Evolutionary conservation across 2,888 invertebrate genomes (phyloP).

Genomic region (Lepas anatifera): DNA sequence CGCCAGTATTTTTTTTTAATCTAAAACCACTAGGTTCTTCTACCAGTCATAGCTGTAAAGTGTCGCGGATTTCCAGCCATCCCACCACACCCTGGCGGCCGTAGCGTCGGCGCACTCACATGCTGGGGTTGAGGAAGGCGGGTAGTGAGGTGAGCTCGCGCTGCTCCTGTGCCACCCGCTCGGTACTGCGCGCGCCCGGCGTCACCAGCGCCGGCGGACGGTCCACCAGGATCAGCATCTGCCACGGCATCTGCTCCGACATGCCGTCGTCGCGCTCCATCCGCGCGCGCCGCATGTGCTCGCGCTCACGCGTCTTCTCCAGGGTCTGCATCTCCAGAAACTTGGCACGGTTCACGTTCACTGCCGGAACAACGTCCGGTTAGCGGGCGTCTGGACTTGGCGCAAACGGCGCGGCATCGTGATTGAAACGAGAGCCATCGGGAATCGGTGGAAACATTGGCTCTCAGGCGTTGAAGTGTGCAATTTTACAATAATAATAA

Average conservation of each 20-base stretch:
- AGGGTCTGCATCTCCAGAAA: conserved; percentile 35
- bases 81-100: too few species aligned
- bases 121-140: not conserved
- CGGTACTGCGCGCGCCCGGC: conserved; percentile 61
- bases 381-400: too few species aligned
- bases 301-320: conserved; percentile 37
- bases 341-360: conserved; percentile 36
- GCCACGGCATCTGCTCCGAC: conserved; percentile 71
- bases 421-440: too few species aligned
- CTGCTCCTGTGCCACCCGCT: conserved; percentile 74
- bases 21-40: too few species aligned
- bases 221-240: conserved; percentile 53
- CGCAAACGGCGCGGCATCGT: too few species aligned
- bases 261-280: conserved; percentile 43
- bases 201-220: conserved; percentile 35
- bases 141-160: conserved; percentile 66
- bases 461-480: too few species aligned
- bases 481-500: too few species aligned
- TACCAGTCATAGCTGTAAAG: too few species aligned
- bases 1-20: too few species aligned
- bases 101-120: not conserved
- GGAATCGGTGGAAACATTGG: too few species aligned
- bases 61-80: too few species aligned
- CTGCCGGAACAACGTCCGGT: conserved; percentile 28
- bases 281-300: conserved; percentile 34